phyloP scores from a whole-genome alignment of 2,888 invertebrate species.

The Lagria hirta region DNA sequence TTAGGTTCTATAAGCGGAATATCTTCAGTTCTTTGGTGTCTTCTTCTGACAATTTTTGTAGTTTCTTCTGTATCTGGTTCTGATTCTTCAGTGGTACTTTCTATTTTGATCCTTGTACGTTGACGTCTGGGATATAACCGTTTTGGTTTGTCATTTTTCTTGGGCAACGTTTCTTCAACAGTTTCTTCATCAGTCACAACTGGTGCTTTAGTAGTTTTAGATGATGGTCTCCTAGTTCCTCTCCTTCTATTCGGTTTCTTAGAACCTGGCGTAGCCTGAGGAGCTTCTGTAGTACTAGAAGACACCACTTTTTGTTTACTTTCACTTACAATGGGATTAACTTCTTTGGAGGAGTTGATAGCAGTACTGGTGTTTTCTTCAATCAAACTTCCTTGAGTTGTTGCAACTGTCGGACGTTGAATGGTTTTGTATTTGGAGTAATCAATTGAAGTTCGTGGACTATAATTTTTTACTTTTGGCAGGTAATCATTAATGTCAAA shows the following conservation, averaged over 20 bases:
- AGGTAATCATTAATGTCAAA: slow-evolving; percentile 50
- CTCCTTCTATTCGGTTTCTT: slow-evolving; percentile 21
- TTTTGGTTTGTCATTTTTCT: slow-evolving; percentile 30
- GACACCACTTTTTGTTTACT: slow-evolving; percentile 20
- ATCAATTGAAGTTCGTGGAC: slow-evolving; percentile 47
- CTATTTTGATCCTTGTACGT: slow-evolving; percentile 36
- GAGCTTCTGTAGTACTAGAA: slow-evolving; percentile 23
- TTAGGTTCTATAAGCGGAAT: too few relatives aligned
- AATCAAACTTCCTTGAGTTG: slow-evolving; percentile 24
- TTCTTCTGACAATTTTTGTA: slow-evolving; percentile 13
- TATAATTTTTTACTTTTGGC: slow-evolving; percentile 46
- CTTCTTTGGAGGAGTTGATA: slow-evolving; percentile 16
- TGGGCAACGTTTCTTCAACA: neutral
- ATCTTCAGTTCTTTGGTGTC: slow-evolving; percentile 10
- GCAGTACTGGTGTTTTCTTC: slow-evolving; percentile 13
- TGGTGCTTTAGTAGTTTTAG: slow-evolving; percentile 27
- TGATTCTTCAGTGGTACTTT: slow-evolving; percentile 31
- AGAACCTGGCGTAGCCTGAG: slow-evolving; percentile 17
- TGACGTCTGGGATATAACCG: slow-evolving; percentile 41
- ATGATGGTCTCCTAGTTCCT: slow-evolving; percentile 30
- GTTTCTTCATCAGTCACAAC: slow-evolving; percentile 13
- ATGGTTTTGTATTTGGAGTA: slow-evolving; percentile 52
- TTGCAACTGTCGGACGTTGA: slow-evolving; percentile 35
- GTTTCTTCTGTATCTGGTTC: slow-evolving; percentile 31
- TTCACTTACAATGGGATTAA: slow-evolving; percentile 16